These are phyloP conservation scores for Stenchaetothrips biformis DNA, from an alignment of 2,888 invertebrate genomes.

Conservation along the genomic window DNA sequence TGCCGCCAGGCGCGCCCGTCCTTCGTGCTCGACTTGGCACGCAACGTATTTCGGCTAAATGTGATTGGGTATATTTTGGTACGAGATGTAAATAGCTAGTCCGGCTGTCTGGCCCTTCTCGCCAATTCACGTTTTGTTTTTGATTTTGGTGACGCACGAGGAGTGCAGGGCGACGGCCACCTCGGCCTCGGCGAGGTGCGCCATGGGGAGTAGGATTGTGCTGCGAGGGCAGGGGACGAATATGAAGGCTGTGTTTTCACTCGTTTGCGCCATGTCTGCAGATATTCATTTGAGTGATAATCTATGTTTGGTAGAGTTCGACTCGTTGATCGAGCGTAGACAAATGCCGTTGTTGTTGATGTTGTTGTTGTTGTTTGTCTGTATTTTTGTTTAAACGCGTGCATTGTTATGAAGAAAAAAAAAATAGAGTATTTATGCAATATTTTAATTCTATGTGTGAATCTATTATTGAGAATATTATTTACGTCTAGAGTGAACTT, in stretches of 20 bases:
- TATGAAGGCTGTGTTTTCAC: conserved; percentile 10
- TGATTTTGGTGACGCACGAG: too few species aligned
- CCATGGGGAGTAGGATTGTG: too few species aligned
- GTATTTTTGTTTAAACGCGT: conserved; percentile 23
- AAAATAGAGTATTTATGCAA: conserved; percentile 27
- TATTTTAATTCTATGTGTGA: conserved; percentile 19
- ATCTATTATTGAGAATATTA: neutral
- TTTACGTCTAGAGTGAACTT: conserved; percentile 14
- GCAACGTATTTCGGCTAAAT: too few species aligned
- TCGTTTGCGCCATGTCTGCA: conserved; percentile 18
- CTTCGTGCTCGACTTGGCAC: too few species aligned
- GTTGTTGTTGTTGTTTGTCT: conserved; percentile 6
- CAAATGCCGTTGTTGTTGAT: neutral
- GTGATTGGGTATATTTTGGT: neutral
- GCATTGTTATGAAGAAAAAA: conserved; percentile 9
- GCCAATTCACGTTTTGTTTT: neutral
- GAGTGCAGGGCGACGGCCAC: too few species aligned
- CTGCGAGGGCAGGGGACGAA: too few species aligned
- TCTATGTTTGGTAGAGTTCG: neutral
- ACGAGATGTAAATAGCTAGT: conserved; percentile 15
- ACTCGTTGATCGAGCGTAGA: conserved; percentile 11
- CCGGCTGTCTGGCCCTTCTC: neutral
- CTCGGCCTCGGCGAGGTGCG: too few species aligned
- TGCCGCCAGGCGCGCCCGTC: neutral
- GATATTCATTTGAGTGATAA: conserved; percentile 1